Evolutionary conservation across 2,888 invertebrate species (phyloP).

Genomic region (Drosophila meridiana): DNA sequence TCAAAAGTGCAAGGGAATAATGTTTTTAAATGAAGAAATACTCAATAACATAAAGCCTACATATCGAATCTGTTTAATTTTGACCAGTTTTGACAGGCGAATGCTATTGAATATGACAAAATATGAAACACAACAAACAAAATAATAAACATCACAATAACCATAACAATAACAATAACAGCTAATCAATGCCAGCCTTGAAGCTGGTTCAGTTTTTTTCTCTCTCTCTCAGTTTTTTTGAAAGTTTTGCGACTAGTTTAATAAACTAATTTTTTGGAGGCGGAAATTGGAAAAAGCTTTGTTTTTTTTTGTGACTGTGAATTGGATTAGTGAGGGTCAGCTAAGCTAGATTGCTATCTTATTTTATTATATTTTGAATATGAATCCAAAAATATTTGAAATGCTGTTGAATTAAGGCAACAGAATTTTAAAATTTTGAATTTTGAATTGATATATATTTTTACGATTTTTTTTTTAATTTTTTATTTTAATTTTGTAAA

Average conservation of each 20-base stretch:
- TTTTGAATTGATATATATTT: too few relatives aligned
- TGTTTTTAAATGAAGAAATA: background rate
- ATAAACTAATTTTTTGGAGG: slow-evolving; percentile 13
- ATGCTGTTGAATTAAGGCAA: too few relatives aligned
- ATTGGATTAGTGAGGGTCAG: slow-evolving; percentile 20
- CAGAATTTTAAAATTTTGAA: too few relatives aligned
- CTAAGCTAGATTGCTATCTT: background rate
- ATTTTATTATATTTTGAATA: background rate
- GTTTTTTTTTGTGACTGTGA: slow-evolving; percentile 3
- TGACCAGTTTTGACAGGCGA: slow-evolving; percentile 67
- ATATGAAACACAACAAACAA: slow-evolving; percentile 38
- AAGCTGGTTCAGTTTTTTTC: slow-evolving; percentile 22
- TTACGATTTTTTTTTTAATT: too few relatives aligned
- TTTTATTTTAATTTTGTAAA: too few relatives aligned
- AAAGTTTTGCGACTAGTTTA: slow-evolving; percentile 31
- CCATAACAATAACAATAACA: slow-evolving; percentile 38
- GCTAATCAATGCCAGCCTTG: slow-evolving; percentile 70
- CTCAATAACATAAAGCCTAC: slow-evolving; percentile 27
- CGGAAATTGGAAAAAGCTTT: slow-evolving; percentile 43
- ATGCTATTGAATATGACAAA: slow-evolving; percentile 65
- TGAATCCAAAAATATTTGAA: slow-evolving; percentile 13
- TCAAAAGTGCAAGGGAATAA: slow-evolving; percentile 37
- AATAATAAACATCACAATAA: slow-evolving; percentile 51
- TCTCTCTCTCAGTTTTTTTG: slow-evolving; percentile 32
- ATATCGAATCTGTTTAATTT: slow-evolving; percentile 50